phyloP scores from a whole-genome alignment of 1,140 invertebrate genomes.

The Propsilocerus akamusi region DNA sequence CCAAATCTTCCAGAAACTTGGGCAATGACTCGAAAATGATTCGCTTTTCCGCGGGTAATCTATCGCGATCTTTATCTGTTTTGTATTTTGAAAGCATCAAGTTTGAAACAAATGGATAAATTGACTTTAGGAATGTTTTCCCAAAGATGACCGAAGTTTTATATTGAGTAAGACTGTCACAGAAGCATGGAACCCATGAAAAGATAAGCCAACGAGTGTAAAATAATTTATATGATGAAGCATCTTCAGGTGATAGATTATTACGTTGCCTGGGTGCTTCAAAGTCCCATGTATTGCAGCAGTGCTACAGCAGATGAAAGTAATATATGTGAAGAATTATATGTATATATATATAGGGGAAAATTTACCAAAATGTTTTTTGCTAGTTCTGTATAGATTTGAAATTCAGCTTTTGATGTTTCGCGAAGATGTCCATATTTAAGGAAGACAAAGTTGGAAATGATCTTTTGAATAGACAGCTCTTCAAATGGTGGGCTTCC shows the following conservation, averaged over 20 bases:
- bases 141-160: conserved; percentile 86
- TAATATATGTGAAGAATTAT: conserved; percentile 32
- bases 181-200: conserved; percentile 87
- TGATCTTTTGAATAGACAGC: conserved; percentile 78
- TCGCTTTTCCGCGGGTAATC: conserved; percentile 71
- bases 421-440: conserved; percentile 32
- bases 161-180: conserved; percentile 76
- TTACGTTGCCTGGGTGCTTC: conserved; percentile 64
- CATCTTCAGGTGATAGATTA: conserved; percentile 54
- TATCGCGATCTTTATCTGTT: conserved; percentile 49
- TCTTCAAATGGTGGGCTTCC: conserved; percentile 85
- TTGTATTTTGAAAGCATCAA: conserved; percentile 54
- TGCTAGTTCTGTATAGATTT: conserved; percentile 80
- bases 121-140: conserved; percentile 60
- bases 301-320: not conserved
- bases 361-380: too few relatives aligned
- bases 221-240: conserved; percentile 40
- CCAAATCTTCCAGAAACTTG: conserved; percentile 70
- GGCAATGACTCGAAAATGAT: conserved; percentile 40
- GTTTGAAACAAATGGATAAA: conserved; percentile 69
- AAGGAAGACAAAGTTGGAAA: conserved; percentile 78
- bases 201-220: conserved; percentile 72
- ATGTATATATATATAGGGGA: too few relatives aligned
- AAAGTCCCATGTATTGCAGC: conserved; percentile 59
- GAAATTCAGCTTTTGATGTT: conserved; percentile 41